Evolutionary conservation across 2,113 vertebrate species (phyloP).

Genomic region (Corythoichthys haematopterus): DNA sequence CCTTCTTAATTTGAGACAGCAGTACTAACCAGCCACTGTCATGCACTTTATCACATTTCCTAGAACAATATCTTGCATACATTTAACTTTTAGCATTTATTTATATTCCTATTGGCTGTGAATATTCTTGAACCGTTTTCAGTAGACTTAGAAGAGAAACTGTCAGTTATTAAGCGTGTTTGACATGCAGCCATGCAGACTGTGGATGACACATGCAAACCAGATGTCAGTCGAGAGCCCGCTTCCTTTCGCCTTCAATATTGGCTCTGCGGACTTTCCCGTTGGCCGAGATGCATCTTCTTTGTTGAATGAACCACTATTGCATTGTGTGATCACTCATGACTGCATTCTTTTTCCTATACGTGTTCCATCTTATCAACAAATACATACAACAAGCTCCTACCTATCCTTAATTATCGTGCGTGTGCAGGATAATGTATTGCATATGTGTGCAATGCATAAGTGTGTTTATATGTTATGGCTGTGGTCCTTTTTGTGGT

Average conservation of each 20-base stretch:
- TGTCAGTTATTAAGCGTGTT: slow-evolving; percentile 35
- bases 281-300: slow-evolving; percentile 44
- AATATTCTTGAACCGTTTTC: slow-evolving; percentile 9
- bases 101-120: slow-evolving; percentile 9
- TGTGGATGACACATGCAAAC: slow-evolving; percentile 45
- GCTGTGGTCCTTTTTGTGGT: slow-evolving; percentile 38
- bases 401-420: neutral
- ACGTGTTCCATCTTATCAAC: slow-evolving; percentile 18
- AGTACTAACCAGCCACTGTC: neutral
- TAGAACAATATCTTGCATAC: neutral
- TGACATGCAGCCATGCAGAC: slow-evolving; percentile 46
- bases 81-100: slow-evolving; percentile 17
- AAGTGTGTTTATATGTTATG: slow-evolving; percentile 23
- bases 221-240: slow-evolving; percentile 58
- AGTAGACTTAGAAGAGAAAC: slow-evolving; percentile 14
- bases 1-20: neutral
- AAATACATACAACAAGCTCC: slow-evolving; percentile 17
- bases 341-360: slow-evolving; percentile 25
- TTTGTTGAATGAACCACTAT: slow-evolving; percentile 38
- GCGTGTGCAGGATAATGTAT: slow-evolving; percentile 18
- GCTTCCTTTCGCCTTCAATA: slow-evolving; percentile 26
- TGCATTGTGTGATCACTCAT: slow-evolving; percentile 29
- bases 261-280: slow-evolving; percentile 57
- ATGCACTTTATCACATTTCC: neutral
- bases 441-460: neutral